A percentile compares a stretch with the other conserved stretches of the same genome.
phyloP scores from a whole-genome alignment of 2,113 vertebrate genomes.

The Heterotis niloticus region DNA sequence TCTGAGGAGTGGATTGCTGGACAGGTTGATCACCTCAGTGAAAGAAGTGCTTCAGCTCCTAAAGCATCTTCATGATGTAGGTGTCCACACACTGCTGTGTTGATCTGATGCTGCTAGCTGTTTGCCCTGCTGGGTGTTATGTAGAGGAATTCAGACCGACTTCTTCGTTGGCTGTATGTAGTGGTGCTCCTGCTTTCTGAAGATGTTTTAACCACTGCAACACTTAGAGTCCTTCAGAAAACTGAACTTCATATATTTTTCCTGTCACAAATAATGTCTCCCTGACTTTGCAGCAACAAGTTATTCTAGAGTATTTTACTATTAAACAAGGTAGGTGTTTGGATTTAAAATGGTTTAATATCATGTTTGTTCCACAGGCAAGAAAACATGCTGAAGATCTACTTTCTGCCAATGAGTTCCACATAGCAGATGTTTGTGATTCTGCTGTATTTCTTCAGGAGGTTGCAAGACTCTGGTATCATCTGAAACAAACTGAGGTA shows the following conservation, averaged over 20 bases:
- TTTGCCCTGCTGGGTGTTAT: not conserved
- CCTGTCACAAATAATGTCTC: too few species aligned
- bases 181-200: too few species aligned
- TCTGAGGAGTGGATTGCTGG: conserved; percentile 38
- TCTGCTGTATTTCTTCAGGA: rapidly evolving
- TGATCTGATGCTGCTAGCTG: not conserved
- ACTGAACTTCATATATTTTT: too few species aligned
- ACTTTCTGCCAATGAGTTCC: conserved; percentile 48
- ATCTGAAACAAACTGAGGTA: conserved; percentile 36
- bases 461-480: conserved; percentile 34
- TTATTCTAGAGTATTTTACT: too few species aligned
- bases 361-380: conserved; percentile 41
- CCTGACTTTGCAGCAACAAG: too few species aligned
- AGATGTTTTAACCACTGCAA: too few species aligned
- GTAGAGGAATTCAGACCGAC: too few species aligned
- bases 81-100: not conserved
- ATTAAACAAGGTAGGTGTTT: too few species aligned
- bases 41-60: conserved; percentile 51
- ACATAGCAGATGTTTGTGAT: conserved; percentile 42
- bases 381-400: conserved; percentile 55
- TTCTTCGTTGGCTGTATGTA: too few species aligned
- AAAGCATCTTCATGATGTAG: conserved; percentile 57
- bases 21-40: conserved; percentile 36
- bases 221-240: too few species aligned
- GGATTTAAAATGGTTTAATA: too few species aligned